These are phyloP conservation scores for Vipera ursinii DNA, from an alignment of 2,797 vertebrate species.

Conservation along the genomic window DNA sequence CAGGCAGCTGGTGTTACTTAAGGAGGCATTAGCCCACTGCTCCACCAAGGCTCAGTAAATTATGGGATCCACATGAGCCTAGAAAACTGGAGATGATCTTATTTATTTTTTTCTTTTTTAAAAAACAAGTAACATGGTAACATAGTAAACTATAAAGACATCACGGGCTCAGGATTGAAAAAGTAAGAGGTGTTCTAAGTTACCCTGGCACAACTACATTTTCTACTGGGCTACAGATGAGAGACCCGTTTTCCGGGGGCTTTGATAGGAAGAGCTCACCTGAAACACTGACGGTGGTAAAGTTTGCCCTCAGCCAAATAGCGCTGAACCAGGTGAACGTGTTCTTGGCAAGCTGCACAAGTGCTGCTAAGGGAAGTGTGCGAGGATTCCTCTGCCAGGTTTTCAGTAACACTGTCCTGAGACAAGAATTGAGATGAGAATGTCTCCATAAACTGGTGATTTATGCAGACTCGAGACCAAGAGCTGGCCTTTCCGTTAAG, in stretches of 20 bases:
- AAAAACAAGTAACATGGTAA: not conserved
- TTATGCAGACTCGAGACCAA: not conserved
- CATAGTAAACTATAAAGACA: not conserved
- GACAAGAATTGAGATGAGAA: not conserved
- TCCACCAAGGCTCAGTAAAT: not conserved
- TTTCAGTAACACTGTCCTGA: conserved; percentile 34
- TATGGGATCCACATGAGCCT: not conserved
- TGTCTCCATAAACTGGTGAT: fast-evolving
- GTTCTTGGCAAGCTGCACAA: conserved; percentile 85
- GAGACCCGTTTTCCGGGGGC: not conserved
- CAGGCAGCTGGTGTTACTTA: no score
- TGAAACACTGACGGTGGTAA: conserved; percentile 97
- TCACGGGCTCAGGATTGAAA: not conserved
- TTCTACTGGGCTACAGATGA: not conserved
- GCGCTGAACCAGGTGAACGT: conserved; percentile 95
- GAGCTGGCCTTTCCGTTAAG: not conserved
- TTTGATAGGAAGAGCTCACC: conserved; percentile 69
- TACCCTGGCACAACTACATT: not conserved
- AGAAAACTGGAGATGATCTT: not conserved
- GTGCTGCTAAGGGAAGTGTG: conserved; percentile 71
- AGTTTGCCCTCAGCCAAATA: conserved; percentile 89
- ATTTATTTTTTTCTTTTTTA: not conserved
- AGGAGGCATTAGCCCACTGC: no score
- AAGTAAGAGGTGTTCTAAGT: not conserved
- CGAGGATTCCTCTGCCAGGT: conserved; percentile 32